Evolutionary conservation across 2,888 invertebrate genomes (phyloP).

Genomic region (Hypsopygia costalis): DNA sequence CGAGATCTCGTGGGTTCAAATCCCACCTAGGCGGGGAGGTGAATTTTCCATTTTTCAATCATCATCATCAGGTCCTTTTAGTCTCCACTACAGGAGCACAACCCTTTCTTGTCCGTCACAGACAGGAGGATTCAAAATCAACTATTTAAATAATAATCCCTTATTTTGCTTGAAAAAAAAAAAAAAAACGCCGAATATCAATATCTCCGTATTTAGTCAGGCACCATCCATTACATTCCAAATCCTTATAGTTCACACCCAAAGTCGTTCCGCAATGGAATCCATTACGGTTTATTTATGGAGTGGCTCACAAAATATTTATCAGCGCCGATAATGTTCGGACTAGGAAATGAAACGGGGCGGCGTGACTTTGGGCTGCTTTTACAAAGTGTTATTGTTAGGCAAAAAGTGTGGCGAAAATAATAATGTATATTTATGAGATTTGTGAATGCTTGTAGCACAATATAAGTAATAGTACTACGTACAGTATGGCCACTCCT

Average conservation of each 20-base stretch:
- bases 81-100: too few species aligned
- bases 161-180: too few species aligned
- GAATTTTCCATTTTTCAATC: too few species aligned
- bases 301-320: slow-evolving; percentile 73
- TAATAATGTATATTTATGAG: slow-evolving; percentile 8
- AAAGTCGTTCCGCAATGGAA: slow-evolving; percentile 27
- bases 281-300: slow-evolving; percentile 78
- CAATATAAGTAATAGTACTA: too few species aligned
- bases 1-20: too few species aligned
- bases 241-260: not conserved
- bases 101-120: too few species aligned
- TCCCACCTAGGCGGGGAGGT: too few species aligned
- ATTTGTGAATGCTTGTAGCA: not conserved
- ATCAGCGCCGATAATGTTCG: slow-evolving; percentile 68
- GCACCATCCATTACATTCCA: not conserved
- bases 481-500: too few species aligned
- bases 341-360: slow-evolving; percentile 22
- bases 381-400: slow-evolving; percentile 9
- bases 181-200: not conserved
- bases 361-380: not conserved
- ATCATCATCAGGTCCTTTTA: too few species aligned
- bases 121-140: too few species aligned
- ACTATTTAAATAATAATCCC: too few species aligned
- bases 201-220: not conserved
- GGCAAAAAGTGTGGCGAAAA: not conserved